Percentiles rank a stretch among this genome's conserved stretches.
Conservation (phyloP, 2,888 invertebrate genomes). For the Pseudanteris insignis region DNA sequence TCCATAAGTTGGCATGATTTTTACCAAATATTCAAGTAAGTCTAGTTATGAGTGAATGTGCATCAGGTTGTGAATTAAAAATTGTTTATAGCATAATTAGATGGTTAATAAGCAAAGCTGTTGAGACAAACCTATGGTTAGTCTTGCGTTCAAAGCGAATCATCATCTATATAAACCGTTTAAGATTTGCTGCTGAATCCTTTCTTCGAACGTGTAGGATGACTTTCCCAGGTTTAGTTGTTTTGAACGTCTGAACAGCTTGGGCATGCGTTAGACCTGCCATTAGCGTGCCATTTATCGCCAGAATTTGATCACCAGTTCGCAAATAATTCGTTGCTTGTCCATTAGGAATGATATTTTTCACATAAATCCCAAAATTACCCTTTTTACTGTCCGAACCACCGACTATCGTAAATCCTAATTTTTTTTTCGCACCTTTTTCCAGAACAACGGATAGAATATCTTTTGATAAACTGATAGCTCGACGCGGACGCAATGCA, state of each 20-base stretch:
- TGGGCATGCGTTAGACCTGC: conserved; percentile 71
- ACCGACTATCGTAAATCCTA: conserved; percentile 75
- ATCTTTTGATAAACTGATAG: conserved; percentile 56
- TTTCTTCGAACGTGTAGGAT: conserved; percentile 69
- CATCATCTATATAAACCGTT: conserved; percentile 54
- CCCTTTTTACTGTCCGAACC: conserved; percentile 73
- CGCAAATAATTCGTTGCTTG: conserved; percentile 71
- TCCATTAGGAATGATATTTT: conserved; percentile 72
- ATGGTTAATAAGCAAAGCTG: conserved; percentile 54
- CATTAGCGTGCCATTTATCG: conserved; percentile 70
- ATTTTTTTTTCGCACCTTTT: conserved; percentile 71
- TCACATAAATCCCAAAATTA: conserved; percentile 73
- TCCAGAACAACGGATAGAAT: conserved; percentile 66
- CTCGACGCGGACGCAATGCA: conserved; percentile 47
- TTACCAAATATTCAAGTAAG: too few relatives aligned
- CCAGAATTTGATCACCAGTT: conserved; percentile 72
- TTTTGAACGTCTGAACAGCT: conserved; percentile 72
- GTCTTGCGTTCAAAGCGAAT: conserved; percentile 29
- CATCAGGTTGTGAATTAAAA: neutral
- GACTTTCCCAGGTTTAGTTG: conserved; percentile 71
- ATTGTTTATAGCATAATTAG: neutral
- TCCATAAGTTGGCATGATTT: too few relatives aligned
- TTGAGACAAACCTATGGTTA: conserved; percentile 52
- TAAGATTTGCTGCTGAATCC: conserved; percentile 60
- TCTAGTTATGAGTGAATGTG: neutral